Evolutionary conservation across 1,140 invertebrate genomes (phyloP).

Genomic region (Aphaenogaster rudis): DNA sequence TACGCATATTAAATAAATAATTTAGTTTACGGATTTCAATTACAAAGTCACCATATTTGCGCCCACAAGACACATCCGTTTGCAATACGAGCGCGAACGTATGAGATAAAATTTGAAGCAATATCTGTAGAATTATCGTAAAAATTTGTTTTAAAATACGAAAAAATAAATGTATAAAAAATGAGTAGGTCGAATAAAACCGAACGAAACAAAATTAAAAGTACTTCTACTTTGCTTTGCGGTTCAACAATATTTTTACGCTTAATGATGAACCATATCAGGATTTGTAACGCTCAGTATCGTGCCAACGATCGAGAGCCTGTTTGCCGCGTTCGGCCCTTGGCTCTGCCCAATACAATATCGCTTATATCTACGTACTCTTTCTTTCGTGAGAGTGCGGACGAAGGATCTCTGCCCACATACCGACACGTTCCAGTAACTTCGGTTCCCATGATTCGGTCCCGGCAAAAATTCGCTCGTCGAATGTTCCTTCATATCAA

Average conservation of each 20-base stretch:
- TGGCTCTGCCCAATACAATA: slow-evolving; percentile 7
- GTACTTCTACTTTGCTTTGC: background rate
- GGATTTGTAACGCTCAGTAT: background rate
- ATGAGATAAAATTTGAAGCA: background rate
- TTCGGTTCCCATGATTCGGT: background rate
- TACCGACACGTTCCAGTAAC: background rate
- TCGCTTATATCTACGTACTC: slow-evolving; percentile 32
- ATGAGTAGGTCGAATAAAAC: background rate
- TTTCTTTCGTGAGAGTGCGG: slow-evolving; percentile 9
- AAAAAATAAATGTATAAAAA: background rate
- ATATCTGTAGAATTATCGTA: background rate
- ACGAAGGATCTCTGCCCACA: slow-evolving; percentile 21
- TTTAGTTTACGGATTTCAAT: background rate
- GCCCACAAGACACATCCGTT: background rate
- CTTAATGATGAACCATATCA: background rate
- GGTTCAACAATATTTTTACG: slow-evolving; percentile 20
- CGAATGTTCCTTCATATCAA: background rate
- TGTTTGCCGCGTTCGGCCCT: background rate
- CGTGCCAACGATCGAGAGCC: background rate
- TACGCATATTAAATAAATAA: background rate
- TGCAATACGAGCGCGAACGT: background rate
- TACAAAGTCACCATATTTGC: background rate
- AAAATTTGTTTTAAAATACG: background rate
- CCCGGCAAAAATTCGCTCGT: background rate
- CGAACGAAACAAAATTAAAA: background rate